Evolutionary conservation across 2,888 invertebrate genomes (phyloP), one percentile per base, ranked within the genome.

Genomic region (Ecdyonurus torrentis): DNA sequence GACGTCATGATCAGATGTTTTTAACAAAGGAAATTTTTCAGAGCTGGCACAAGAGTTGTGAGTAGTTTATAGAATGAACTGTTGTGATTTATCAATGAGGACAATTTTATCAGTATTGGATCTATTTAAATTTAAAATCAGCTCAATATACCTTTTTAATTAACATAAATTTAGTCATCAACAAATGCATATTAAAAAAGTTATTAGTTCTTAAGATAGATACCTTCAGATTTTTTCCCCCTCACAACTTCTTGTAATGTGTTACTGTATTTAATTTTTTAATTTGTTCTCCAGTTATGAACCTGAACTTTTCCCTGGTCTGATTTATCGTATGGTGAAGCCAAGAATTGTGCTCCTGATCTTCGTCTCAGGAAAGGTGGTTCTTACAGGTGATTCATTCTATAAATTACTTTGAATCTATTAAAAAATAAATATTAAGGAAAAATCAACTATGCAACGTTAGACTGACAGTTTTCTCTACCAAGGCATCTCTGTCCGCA

Each of bases 351-450:
- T 98, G 2, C 77, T 99, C 66, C 79, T 99, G 15, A 97, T 99
- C 74, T 99, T 99, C 79, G 98, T 99, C 1, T 98, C 97, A 74
- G 99, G 99, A 63, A 99, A 99, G 82, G 86, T 99, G 68, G 98
- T 99, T 1, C 86, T 99, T 66, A 99, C 98, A 71, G 80, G 80
- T 79, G 70, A 71, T 69, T 66, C 52, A 52, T 3, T n/a, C n/a
- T n/a, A n/a, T n/a, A n/a, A n/a, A n/a, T n/a, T n/a, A n/a, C n/a
- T n/a, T n/a, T n/a, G n/a, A n/a, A n/a, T n/a, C n/a, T n/a, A n/a
- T n/a, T n/a, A n/a, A n/a, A n/a, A n/a, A n/a, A n/a, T n/a, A n/a
- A n/a, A n/a, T n/a, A n/a, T n/a, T n/a, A n/a, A n/a, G n/a, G n/a
- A n/a, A n/a, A n/a, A n/a, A n/a, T n/a, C n/a, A n/a, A n/a, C n/a